Conservation (phyloP, 2,888 invertebrate species). For the Caenorhabditis uteleia region DNA sequence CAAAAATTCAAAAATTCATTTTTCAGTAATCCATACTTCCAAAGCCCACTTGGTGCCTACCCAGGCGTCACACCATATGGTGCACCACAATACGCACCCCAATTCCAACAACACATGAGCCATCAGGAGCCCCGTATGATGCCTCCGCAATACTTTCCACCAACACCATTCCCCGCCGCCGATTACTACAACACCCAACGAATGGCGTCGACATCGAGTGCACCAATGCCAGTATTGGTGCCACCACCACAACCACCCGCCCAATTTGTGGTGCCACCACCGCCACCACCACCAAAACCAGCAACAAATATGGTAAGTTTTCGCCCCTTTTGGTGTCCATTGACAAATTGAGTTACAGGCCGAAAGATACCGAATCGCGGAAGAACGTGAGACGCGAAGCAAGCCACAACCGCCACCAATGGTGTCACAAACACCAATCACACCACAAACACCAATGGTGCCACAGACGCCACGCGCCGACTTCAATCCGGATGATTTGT, state of each 20-base stretch:
- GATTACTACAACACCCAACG: background rate
- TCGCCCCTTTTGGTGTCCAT: too few species aligned
- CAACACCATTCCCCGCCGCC: slow-evolving; percentile 2
- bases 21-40: too few species aligned
- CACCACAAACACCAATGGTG: slow-evolving; percentile 2
- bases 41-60: too few species aligned
- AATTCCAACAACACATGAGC: too few species aligned
- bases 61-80: too few species aligned
- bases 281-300: background rate
- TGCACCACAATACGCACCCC: background rate
- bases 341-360: too few species aligned
- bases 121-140: too few species aligned
- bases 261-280: background rate
- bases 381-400: too few species aligned
- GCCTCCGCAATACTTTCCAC: background rate
- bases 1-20: too few species aligned
- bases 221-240: slow-evolving; percentile 2
- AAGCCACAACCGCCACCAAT: slow-evolving; percentile 4
- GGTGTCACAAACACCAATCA: slow-evolving; percentile 10
- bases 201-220: background rate
- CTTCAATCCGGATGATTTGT: too few species aligned
- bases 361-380: background rate
- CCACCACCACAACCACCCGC: background rate
- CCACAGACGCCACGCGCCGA: too few species aligned
- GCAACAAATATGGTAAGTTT: background rate